A percentile compares a stretch with the other conserved stretches of the same genome.
Evolutionary conservation across 2,888 invertebrate species (phyloP).

Genomic region (Ptilodon capucinus): DNA sequence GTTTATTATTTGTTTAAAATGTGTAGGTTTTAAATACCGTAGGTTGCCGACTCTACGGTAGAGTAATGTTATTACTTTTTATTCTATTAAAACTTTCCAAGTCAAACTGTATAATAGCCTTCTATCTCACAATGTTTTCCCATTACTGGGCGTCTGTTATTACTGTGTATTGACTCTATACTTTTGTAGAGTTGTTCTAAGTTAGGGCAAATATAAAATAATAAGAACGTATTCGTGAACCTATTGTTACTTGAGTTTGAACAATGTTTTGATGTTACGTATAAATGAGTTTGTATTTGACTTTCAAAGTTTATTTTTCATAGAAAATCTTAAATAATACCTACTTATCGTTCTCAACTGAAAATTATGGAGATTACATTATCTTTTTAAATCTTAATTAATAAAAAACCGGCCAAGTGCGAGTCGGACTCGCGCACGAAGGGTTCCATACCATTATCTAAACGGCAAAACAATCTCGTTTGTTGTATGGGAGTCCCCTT

Average conservation of each 20-base stretch:
- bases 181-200: not conserved
- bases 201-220: not conserved
- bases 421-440: too few relatives aligned
- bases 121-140: slow-evolving; percentile 19
- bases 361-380: too few relatives aligned
- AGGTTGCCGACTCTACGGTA: slow-evolving; percentile 8
- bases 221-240: not conserved
- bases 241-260: not conserved
- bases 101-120: slow-evolving; percentile 34
- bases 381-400: too few relatives aligned
- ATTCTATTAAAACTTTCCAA: slow-evolving; percentile 48
- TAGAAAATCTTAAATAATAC: not conserved
- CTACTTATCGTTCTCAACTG: too few relatives aligned
- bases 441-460: too few relatives aligned
- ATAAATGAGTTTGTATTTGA: not conserved
- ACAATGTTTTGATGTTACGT: not conserved
- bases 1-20: not conserved
- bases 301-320: not conserved
- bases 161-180: slow-evolving; percentile 14
- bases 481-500: too few relatives aligned
- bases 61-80: slow-evolving; percentile 30
- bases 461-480: too few relatives aligned
- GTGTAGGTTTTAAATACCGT: not conserved
- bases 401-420: too few relatives aligned
- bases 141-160: slow-evolving; percentile 19